These are phyloP conservation scores for Neodontobutis hainanensis DNA, from an alignment of 2,113 vertebrate genomes.

Conservation along the genomic window DNA sequence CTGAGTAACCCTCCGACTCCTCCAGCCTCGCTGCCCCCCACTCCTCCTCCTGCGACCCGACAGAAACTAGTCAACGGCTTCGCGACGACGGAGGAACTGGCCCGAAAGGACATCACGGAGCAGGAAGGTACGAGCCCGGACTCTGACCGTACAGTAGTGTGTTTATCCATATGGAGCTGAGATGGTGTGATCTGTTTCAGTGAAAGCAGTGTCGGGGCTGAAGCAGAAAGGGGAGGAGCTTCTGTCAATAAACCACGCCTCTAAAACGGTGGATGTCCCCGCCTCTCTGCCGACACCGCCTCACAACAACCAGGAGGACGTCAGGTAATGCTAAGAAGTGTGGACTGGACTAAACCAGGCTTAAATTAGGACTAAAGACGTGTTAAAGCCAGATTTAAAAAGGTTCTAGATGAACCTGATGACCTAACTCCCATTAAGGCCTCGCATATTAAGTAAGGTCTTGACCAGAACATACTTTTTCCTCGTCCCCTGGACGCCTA, in stretches of 20 bases:
- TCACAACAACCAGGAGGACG: constrained; percentile 95
- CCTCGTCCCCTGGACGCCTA: no score
- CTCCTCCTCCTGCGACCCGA: constrained; percentile 89
- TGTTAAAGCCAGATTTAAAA: no score
- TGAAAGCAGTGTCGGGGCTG: constrained; percentile 25
- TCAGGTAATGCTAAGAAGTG: constrained; percentile 77
- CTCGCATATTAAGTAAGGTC: no score
- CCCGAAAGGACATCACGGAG: constrained; percentile 83
- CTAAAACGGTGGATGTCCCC: constrained; percentile 92
- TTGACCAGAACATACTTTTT: no score
- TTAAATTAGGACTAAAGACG: no score
- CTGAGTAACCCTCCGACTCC: constrained; percentile 97
- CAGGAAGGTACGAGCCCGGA: constrained; percentile 77
- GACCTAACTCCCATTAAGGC: no score
- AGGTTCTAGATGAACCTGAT: no score
- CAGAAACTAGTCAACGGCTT: constrained; percentile 96
- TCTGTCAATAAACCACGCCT: constrained; percentile 83
- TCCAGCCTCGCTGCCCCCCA: constrained; percentile 95
- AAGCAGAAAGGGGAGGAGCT: constrained; percentile 85
- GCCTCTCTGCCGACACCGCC: constrained; percentile 96
- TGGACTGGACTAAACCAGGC: no score
- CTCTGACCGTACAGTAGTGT: neutral
- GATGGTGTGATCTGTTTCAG: neutral
- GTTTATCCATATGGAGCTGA: neutral
- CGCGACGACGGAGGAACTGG: constrained; percentile 90